Evolutionary conservation across 2,888 invertebrate species (phyloP).

Genomic region (Perizoma affinitatum): DNA sequence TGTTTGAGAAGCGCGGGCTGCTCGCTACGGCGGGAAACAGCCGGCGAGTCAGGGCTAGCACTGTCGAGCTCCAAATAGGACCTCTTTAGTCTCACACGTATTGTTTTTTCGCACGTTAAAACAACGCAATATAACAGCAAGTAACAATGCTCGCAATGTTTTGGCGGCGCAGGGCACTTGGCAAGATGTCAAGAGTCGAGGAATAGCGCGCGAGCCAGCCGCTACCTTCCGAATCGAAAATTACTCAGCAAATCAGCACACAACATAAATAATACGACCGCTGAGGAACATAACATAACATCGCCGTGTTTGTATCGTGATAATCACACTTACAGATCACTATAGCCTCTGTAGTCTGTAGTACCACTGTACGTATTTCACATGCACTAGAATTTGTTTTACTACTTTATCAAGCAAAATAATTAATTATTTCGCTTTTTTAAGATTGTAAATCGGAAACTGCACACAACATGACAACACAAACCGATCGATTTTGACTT

Average conservation of each 20-base stretch:
- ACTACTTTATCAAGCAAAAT: background rate
- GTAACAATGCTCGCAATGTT: conserved; percentile 11
- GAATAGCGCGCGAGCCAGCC: conserved; percentile 33
- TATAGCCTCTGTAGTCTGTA: conserved; percentile 5
- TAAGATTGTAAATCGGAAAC: too few species aligned
- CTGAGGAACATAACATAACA: background rate
- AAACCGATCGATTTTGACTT: too few species aligned
- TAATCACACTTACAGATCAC: conserved; percentile 4
- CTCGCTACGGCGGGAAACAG: background rate
- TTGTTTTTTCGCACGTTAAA: too few species aligned
- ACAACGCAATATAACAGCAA: background rate
- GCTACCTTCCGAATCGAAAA: conserved; percentile 39
- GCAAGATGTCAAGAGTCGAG: conserved; percentile 43
- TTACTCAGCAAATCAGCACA: conserved; percentile 58
- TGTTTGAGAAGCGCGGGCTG: background rate
- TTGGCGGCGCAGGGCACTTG: conserved; percentile 35
- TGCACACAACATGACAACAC: too few species aligned
- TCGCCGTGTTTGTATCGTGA: background rate
- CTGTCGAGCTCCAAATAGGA: too few species aligned
- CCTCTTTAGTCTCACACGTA: too few species aligned
- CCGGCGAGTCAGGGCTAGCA: background rate
- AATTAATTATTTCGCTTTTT: background rate
- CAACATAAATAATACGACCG: conserved; percentile 51
- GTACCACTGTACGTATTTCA: background rate
- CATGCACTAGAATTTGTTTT: conserved; percentile 1